Base-by-base conservation (phyloP, 2,888 invertebrate genomes). In the Thera britannica region DNA sequence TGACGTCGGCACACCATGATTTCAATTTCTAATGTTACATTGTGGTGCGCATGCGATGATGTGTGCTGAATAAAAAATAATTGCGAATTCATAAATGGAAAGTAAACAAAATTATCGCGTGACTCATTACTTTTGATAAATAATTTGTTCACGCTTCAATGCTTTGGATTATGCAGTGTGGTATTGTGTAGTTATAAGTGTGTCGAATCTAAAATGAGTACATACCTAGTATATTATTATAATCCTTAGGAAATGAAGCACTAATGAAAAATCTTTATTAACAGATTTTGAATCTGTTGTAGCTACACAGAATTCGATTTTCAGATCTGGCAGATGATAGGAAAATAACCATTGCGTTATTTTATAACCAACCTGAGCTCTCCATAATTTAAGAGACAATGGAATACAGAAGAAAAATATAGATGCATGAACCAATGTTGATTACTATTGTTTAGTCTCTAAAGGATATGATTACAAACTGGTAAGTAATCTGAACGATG, bases 1-100 rank as follows among this genome's bases (percentile, higher is more conserved):
- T 86, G 86, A 86, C 84, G 83, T 76, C 81, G 80, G 46, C 72
- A 56, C 63, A 70, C 77, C 77, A 81, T 82, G 70, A 79, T 83
- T 83, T 77, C 74, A 76, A 84, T 81, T 80, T 80, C 77, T 83
- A 84, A 83, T 75, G 77, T 76, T 79, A 79, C 72, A 83, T 86
- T 84, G 80, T 79, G 79, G 80, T 79, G 79, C 80, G 78, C 83
- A 77, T 76, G 83, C 81, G 75, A 75, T 72, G 70, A 56, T 70
- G 72, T 69, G 72, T 69, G 62, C 59, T 63, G 74, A 70, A 75
- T 75, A 74, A 68, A 70, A 61, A 72, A 59, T 4, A 64, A 69
- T 73, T 62, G 62, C n/a, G 63, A 66, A 60, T 60, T 68, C 48
- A 64, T 67, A 67, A 67, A 69, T 72, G 75, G 69, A 73, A 73